A percentile compares a stretch with the other conserved stretches of the same genome.
Evolutionary conservation across 2,797 vertebrate species (phyloP).

Genomic region (Cynodonichthys magdalenae): DNA sequence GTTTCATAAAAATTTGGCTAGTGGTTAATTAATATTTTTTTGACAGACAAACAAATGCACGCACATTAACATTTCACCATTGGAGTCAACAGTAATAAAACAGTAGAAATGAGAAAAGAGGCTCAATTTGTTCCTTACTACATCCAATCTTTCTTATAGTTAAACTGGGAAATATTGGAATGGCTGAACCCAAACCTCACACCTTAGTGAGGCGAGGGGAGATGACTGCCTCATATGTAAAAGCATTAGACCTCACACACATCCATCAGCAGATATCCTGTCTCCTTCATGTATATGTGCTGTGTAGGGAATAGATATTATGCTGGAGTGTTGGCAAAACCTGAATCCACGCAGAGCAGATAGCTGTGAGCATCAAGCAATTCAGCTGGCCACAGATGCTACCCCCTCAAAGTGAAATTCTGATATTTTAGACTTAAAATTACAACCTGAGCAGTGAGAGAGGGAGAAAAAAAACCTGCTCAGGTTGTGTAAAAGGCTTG

Average conservation of each 20-base stretch:
- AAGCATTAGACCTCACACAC: constrained; percentile 25
- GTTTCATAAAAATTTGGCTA: no score
- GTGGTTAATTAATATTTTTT: no score
- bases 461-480: constrained; percentile 14
- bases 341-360: constrained; percentile 33
- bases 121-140: not conserved
- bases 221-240: constrained; percentile 25
- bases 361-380: constrained; percentile 29
- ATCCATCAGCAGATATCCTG: constrained; percentile 23
- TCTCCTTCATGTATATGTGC: constrained; percentile 26
- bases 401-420: constrained; percentile 38
- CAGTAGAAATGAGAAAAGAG: no score
- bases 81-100: no score
- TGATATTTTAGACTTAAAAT: constrained; percentile 46
- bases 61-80: no score
- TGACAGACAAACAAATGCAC: no score
- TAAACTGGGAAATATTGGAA: constrained; percentile 33
- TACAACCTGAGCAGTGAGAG: constrained; percentile 24
- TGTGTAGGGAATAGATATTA: constrained; percentile 35
- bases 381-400: constrained; percentile 41
- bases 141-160: not conserved
- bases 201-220: constrained; percentile 27
- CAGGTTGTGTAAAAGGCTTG: constrained; percentile 12
- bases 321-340: constrained; percentile 30
- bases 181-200: constrained; percentile 35